Percentiles rank a stretch among this genome's conserved stretches.
phyloP scores from a whole-genome alignment of 2,888 invertebrate species.

The Ichneumoninae sp. region DNA sequence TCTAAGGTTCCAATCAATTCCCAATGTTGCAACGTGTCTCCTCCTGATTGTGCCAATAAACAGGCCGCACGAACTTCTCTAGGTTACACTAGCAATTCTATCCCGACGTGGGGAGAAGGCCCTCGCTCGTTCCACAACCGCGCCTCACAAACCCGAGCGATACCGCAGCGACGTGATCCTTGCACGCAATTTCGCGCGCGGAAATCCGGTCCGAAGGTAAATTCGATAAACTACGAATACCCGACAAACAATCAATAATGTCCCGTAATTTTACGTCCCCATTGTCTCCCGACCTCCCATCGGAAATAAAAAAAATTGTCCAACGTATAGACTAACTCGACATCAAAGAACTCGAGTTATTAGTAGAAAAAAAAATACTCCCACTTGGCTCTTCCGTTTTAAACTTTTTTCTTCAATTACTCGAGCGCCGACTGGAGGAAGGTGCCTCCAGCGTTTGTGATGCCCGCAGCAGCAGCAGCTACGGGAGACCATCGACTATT shows the following conservation, averaged over 20 bases:
- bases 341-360: slow-evolving; percentile 44
- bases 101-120: neutral
- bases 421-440: slow-evolving; percentile 4
- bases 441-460: slow-evolving; percentile 21
- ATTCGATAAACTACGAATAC: neutral
- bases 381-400: neutral
- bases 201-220: neutral
- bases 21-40: slow-evolving; percentile 68
- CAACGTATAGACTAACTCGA: slow-evolving; percentile 5
- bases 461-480: slow-evolving; percentile 53
- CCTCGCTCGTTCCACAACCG: neutral
- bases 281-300: neutral
- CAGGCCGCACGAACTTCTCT: slow-evolving; percentile 26
- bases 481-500: slow-evolving; percentile 48
- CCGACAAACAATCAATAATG: neutral
- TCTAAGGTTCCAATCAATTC: slow-evolving; percentile 65
- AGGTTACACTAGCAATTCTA: slow-evolving; percentile 32
- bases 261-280: neutral
- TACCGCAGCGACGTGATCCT: neutral
- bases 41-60: slow-evolving; percentile 74
- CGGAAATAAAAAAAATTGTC: neutral
- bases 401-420: slow-evolving; percentile 39
- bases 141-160: neutral
- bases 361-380: slow-evolving; percentile 49
- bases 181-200: neutral